phyloP scores from a whole-genome alignment of 2,888 invertebrate species.

The Ophion ellenae region DNA sequence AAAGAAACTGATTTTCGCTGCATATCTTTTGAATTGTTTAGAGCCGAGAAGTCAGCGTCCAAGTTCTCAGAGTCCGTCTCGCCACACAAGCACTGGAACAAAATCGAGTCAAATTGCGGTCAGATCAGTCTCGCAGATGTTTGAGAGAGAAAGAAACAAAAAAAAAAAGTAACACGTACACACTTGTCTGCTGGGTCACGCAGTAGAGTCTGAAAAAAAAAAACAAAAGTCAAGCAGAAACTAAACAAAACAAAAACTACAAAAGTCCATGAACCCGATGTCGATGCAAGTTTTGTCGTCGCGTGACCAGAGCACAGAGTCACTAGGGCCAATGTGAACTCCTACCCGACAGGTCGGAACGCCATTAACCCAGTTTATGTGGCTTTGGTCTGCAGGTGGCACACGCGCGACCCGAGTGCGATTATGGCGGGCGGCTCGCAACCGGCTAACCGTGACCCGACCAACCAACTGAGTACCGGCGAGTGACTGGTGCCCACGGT shows the following conservation, averaged over 20 bases:
- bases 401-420: slow-evolving; percentile 80
- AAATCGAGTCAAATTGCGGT: slow-evolving; percentile 80
- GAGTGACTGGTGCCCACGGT: slow-evolving; percentile 84
- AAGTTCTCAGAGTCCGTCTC: slow-evolving; percentile 79
- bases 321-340: slow-evolving; percentile 81
- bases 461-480: slow-evolving; percentile 82
- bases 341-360: slow-evolving; percentile 79
- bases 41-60: slow-evolving; percentile 76
- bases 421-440: slow-evolving; percentile 82
- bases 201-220: slow-evolving; percentile 77
- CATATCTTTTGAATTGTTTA: slow-evolving; percentile 58
- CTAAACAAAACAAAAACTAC: slow-evolving; percentile 34
- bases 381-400: slow-evolving; percentile 84
- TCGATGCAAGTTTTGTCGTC: slow-evolving; percentile 76
- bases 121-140: slow-evolving; percentile 80
- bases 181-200: slow-evolving; percentile 83
- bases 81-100: slow-evolving; percentile 81
- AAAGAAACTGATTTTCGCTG: slow-evolving; percentile 16
- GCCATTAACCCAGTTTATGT: slow-evolving; percentile 84
- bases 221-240: slow-evolving; percentile 41
- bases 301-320: slow-evolving; percentile 83
- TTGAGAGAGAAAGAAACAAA: slow-evolving; percentile 48
- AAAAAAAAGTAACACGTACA: slow-evolving; percentile 67
- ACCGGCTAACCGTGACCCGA: slow-evolving; percentile 81
- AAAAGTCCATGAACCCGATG: slow-evolving; percentile 72